Evolutionary conservation across 2,888 invertebrate genomes (phyloP).

Genomic region (Ectemnius cavifrons): DNA sequence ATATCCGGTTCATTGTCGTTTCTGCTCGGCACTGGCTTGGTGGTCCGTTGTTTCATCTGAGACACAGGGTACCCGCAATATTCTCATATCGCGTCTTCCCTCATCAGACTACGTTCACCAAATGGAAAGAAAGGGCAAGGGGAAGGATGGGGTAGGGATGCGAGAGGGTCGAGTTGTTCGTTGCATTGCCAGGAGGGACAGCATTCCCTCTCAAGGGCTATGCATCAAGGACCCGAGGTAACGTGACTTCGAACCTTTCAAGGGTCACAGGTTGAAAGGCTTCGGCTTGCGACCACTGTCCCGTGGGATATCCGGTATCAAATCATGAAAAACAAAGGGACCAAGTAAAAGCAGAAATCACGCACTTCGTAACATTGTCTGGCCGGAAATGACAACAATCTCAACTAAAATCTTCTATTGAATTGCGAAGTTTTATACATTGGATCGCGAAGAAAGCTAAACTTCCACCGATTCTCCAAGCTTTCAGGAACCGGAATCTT

Average conservation of each 20-base stretch:
- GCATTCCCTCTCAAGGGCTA: conserved; percentile 36
- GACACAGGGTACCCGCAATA: conserved; percentile 40
- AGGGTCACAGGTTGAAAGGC: conserved; percentile 44
- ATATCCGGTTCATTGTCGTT: conserved; percentile 50
- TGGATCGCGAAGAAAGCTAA: background rate
- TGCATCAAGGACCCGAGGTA: conserved; percentile 39
- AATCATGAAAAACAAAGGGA: conserved; percentile 29
- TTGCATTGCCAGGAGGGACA: conserved; percentile 46
- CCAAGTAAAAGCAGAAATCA: background rate
- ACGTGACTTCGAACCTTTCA: conserved; percentile 39
- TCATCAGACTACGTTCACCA: conserved; percentile 13
- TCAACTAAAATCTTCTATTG: background rate
- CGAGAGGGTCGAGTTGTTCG: conserved; percentile 29
- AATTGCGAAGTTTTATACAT: background rate
- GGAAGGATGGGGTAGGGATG: conserved; percentile 14
- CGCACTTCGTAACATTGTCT: background rate
- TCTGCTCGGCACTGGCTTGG: conserved; percentile 33
- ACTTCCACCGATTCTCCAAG: background rate
- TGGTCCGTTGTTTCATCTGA: conserved; percentile 48
- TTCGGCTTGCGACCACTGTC: conserved; percentile 30
- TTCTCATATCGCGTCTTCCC: conserved; percentile 41
- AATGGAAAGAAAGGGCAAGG: background rate
- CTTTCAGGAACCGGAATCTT: background rate
- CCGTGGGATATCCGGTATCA: conserved; percentile 23
- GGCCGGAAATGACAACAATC: background rate